Percentiles rank a stretch among this genome's conserved stretches.
These are phyloP conservation scores for Porphyrio hochstetteri DNA, from an alignment of 2,113 vertebrate species.

Conservation along the genomic window DNA sequence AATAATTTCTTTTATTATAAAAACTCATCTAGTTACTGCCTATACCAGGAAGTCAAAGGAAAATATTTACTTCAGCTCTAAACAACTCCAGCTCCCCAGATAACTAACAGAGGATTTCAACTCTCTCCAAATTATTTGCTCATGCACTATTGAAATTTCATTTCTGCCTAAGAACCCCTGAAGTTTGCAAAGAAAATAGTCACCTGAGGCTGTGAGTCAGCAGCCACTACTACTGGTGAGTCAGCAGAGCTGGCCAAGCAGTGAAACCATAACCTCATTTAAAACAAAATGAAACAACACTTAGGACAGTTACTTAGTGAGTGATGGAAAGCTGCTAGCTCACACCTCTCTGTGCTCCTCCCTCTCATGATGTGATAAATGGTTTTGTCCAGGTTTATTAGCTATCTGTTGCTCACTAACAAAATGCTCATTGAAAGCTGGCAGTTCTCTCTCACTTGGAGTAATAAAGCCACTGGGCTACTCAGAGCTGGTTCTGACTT, in stretches of 20 bases:
- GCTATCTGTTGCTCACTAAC: neutral
- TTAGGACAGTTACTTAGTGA: neutral
- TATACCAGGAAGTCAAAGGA: neutral
- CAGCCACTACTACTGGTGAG: neutral
- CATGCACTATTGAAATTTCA: neutral
- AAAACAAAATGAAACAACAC: neutral
- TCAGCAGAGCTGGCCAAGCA: neutral
- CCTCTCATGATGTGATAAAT: neutral
- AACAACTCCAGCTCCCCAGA: conserved; percentile 22
- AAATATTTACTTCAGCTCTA: conserved; percentile 16
- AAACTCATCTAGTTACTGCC: neutral
- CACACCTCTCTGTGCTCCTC: neutral
- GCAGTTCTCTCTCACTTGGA: neutral
- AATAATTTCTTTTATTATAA: neutral
- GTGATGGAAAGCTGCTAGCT: neutral
- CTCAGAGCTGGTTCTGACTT: neutral
- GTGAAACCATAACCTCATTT: neutral
- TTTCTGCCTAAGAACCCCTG: neutral
- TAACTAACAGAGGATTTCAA: conserved; percentile 9
- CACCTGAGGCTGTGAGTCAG: neutral
- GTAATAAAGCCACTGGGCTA: neutral
- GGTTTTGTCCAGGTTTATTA: neutral
- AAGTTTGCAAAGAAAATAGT: neutral
- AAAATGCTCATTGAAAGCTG: neutral
- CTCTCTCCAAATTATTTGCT: conserved; percentile 25